A percentile compares a stretch with the other conserved stretches of the same genome.
phyloP scores from a whole-genome alignment of 1,140 invertebrate genomes.

The Schlechtendalia chinensis region DNA sequence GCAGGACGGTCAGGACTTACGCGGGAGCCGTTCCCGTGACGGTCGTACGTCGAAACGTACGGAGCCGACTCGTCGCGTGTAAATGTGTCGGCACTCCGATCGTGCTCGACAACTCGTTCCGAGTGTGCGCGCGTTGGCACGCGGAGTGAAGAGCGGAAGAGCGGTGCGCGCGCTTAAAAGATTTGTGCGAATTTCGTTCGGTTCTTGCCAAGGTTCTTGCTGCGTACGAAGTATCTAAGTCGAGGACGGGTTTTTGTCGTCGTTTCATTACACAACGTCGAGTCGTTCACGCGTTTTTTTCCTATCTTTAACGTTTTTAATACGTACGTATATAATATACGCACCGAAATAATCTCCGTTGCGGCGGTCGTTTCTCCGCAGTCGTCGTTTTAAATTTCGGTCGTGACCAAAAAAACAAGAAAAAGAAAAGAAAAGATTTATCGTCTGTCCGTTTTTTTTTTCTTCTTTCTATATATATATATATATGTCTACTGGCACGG shows the following conservation, averaged over 20 bases:
- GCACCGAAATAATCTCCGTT: not conserved
- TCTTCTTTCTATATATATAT: not conserved
- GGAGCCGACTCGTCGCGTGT: too few relatives aligned
- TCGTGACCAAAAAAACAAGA: not conserved
- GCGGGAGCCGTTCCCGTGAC: too few relatives aligned
- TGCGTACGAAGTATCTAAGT: not conserved
- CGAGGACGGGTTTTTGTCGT: constrained; percentile 5
- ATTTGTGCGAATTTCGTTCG: constrained; percentile 11
- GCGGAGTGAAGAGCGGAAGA: too few relatives aligned
- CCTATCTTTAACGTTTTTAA: constrained; percentile 15
- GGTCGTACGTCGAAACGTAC: too few relatives aligned
- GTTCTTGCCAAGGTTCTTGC: not conserved
- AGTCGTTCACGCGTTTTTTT: too few relatives aligned
- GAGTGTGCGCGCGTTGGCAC: too few relatives aligned
- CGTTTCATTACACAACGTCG: too few relatives aligned
- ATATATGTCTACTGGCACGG: too few relatives aligned
- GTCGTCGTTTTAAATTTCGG: not conserved
- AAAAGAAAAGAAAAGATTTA: constrained; percentile 17
- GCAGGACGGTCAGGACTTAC: too few relatives aligned
- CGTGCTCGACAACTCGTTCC: too few relatives aligned
- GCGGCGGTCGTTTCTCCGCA: too few relatives aligned
- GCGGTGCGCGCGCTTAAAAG: not conserved
- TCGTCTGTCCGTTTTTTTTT: constrained; percentile 2
- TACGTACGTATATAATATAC: not conserved
- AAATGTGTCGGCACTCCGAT: too few relatives aligned